Evolutionary conservation across 2,888 invertebrate genomes (phyloP).

Genomic region (Polyploca ridens): DNA sequence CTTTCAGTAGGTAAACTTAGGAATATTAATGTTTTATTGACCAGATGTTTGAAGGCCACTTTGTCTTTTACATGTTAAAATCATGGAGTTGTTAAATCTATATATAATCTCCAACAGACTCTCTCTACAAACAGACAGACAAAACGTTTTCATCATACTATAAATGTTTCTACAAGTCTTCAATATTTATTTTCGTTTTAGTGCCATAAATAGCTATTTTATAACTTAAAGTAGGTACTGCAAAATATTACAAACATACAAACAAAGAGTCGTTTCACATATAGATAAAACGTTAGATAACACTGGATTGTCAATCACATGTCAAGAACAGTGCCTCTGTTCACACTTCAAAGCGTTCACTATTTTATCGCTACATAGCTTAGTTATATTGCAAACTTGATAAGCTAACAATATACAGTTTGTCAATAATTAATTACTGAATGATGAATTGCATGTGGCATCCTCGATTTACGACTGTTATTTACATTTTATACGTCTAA

Average conservation of each 20-base stretch:
- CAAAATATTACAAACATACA: not conserved
- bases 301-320: slow-evolving; percentile 31
- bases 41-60: too few species aligned
- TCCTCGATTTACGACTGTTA: slow-evolving; percentile 25
- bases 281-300: slow-evolving; percentile 21
- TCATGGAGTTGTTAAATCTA: too few species aligned
- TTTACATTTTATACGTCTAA: not conserved
- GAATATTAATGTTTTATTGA: too few species aligned
- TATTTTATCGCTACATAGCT: slow-evolving; percentile 35
- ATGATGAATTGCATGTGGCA: slow-evolving; percentile 47
- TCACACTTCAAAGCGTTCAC: slow-evolving; percentile 38
- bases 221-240: not conserved
- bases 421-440: slow-evolving; percentile 51
- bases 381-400: slow-evolving; percentile 35
- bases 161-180: not conserved
- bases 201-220: not conserved
- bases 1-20: too few species aligned
- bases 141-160: not conserved
- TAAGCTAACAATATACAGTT: slow-evolving; percentile 46
- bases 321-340: slow-evolving; percentile 26
- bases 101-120: too few species aligned
- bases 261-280: slow-evolving; percentile 3
- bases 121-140: not conserved
- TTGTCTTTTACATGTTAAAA: too few species aligned
- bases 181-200: too few species aligned